A percentile compares a stretch with the other conserved stretches of the same genome.
These are phyloP conservation scores for Pundamilia nyererei DNA, from an alignment of 2,113 vertebrate genomes.

Conservation along the genomic window DNA sequence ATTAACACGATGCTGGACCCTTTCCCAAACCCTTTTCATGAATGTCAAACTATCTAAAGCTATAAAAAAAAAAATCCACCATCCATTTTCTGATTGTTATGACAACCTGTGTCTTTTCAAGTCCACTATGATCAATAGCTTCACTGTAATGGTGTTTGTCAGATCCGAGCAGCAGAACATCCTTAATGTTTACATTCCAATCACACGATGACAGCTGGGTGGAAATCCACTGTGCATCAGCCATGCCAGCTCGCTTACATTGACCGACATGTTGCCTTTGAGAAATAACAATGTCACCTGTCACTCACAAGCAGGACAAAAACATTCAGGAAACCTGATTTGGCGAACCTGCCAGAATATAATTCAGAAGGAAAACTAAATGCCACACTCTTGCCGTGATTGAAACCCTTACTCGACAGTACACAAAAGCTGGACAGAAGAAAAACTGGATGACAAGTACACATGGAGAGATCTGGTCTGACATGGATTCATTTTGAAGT, in stretches of 20 bases:
- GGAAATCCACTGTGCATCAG: constrained; percentile 15
- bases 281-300: constrained; percentile 58
- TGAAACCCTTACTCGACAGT: constrained; percentile 37
- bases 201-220: constrained; percentile 22
- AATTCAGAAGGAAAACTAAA: constrained; percentile 41
- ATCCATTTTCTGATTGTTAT: constrained; percentile 14
- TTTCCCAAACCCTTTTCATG: background rate
- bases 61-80: background rate
- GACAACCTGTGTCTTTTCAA: constrained; percentile 3
- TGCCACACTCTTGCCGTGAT: constrained; percentile 18
- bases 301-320: constrained; percentile 43
- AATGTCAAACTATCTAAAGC: background rate
- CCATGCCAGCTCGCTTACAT: constrained; percentile 8
- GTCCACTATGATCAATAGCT: constrained; percentile 24
- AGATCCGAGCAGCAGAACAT: constrained; percentile 12
- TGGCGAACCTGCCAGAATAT: constrained; percentile 28
- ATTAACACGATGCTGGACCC: background rate
- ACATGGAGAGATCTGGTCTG: background rate
- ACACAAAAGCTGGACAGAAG: background rate
- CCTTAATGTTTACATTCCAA: constrained; percentile 1
- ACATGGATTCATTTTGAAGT: background rate
- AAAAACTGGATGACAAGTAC: background rate
- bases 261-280: constrained; percentile 33
- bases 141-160: constrained; percentile 40
- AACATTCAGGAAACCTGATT: constrained; percentile 46